These are phyloP conservation scores for Microctenopoma lineatum DNA, from an alignment of 2,797 vertebrate species.

Conservation along the genomic window DNA sequence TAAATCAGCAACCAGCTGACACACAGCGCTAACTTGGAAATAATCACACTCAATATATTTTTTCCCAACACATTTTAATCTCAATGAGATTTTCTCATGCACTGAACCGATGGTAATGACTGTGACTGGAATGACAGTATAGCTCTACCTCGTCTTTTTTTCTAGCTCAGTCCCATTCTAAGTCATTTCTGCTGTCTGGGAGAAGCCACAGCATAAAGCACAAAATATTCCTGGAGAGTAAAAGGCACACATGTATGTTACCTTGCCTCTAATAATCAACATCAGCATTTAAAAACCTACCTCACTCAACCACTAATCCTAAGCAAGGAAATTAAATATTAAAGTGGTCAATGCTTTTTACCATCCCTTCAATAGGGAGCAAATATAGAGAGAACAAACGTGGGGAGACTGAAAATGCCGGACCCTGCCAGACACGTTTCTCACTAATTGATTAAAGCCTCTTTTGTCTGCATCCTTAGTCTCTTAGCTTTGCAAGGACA, in stretches of 20 bases:
- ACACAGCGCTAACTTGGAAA: not conserved
- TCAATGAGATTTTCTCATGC: too few relatives aligned
- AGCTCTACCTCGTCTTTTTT: too few relatives aligned
- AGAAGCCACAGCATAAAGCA: slow-evolving; percentile 1
- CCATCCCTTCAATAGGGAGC: slow-evolving; percentile 53
- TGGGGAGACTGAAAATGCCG: slow-evolving; percentile 52
- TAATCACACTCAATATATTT: slow-evolving; percentile 6
- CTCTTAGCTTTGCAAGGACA: slow-evolving; percentile 46
- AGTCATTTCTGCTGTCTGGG: slow-evolving; percentile 2
- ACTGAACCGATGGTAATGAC: too few relatives aligned
- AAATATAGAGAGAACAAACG: slow-evolving; percentile 55
- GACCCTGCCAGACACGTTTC: slow-evolving; percentile 59
- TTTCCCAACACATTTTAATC: too few relatives aligned
- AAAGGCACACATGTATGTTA: slow-evolving; percentile 7
- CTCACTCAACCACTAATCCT: not conserved
- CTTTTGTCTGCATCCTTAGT: slow-evolving; percentile 56
- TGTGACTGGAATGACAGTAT: too few relatives aligned
- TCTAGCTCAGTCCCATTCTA: not conserved
- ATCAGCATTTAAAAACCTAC: slow-evolving; percentile 24
- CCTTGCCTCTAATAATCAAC: slow-evolving; percentile 20
- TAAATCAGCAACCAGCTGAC: not conserved
- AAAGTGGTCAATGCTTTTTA: slow-evolving; percentile 56
- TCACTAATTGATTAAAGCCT: slow-evolving; percentile 70
- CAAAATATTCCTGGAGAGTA: slow-evolving; percentile 18
- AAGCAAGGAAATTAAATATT: slow-evolving; percentile 57